A percentile compares a stretch with the other conserved stretches of the same genome.
Evolutionary conservation across 2,888 invertebrate species (phyloP).

Genomic region (Masnerella sp.): DNA sequence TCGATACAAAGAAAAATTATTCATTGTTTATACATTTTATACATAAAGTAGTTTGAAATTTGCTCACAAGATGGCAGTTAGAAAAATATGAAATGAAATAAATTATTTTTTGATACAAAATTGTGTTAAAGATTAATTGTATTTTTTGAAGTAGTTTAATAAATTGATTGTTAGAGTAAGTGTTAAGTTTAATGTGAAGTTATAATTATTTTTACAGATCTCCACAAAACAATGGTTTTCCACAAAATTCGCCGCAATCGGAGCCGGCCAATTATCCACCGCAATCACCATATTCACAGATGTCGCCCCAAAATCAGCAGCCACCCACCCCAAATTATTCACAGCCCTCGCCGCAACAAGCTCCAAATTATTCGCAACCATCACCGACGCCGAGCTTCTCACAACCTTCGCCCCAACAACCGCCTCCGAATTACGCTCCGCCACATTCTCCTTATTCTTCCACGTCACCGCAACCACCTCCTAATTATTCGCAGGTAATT

Average conservation of each 20-base stretch:
- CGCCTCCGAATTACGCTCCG: slow-evolving; percentile 63
- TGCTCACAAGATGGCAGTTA: no score
- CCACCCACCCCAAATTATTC: slow-evolving; percentile 78
- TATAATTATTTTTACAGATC: slow-evolving; percentile 57
- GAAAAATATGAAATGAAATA: no score
- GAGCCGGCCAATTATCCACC: slow-evolving; percentile 68
- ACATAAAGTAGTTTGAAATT: no score
- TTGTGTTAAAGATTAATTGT: no score
- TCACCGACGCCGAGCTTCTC: slow-evolving; percentile 68
- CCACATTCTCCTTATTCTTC: slow-evolving; percentile 64
- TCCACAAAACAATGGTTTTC: slow-evolving; percentile 66
- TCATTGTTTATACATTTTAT: no score
- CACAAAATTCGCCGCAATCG: slow-evolving; percentile 66
- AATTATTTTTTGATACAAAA: no score
- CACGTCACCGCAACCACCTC: slow-evolving; percentile 65
- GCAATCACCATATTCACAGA: slow-evolving; percentile 70
- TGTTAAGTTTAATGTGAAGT: not conserved
- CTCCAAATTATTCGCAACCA: slow-evolving; percentile 70
- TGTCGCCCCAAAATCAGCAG: slow-evolving; percentile 71
- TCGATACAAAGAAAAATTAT: not conserved
- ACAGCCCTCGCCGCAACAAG: slow-evolving; percentile 68
- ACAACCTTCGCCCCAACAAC: slow-evolving; percentile 66
- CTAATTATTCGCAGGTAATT: slow-evolving; percentile 65
- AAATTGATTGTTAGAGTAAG: no score
- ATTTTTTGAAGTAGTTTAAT: no score